Conservation (phyloP, 2,888 invertebrate species). For the Nomada fucata region DNA sequence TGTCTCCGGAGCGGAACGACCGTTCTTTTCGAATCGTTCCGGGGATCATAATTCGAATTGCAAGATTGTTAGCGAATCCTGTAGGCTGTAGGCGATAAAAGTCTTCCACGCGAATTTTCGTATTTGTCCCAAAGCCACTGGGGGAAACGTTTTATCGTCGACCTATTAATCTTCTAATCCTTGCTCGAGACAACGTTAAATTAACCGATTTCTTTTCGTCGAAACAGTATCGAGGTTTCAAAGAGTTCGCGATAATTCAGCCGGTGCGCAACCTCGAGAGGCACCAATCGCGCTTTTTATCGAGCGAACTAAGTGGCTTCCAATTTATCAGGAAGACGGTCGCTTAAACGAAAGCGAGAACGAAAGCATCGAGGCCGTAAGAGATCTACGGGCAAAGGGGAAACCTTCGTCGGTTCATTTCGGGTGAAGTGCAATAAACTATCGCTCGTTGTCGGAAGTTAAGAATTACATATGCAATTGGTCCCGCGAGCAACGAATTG, state of each 20-base stretch:
- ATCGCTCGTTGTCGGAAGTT: constrained; percentile 1
- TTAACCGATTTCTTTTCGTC: too few relatives aligned
- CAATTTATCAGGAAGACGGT: neutral
- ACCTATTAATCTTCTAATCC: too few relatives aligned
- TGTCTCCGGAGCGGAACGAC: too few relatives aligned
- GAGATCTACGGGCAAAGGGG: neutral
- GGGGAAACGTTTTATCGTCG: too few relatives aligned
- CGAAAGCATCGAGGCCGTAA: neutral
- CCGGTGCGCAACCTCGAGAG: neutral
- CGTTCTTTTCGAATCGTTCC: too few relatives aligned
- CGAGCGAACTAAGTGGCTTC: neutral
- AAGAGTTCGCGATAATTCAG: constrained; percentile 29
- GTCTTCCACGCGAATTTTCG: too few relatives aligned
- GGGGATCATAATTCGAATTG: too few relatives aligned
- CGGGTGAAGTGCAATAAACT: constrained; percentile 20
- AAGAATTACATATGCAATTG: constrained; percentile 16
- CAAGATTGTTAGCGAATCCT: too few relatives aligned
- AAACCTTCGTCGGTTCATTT: neutral
- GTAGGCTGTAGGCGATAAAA: too few relatives aligned
- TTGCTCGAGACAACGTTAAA: too few relatives aligned
- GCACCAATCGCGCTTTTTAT: constrained; percentile 30
- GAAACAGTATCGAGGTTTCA: neutral
- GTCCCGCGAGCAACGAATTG: constrained; percentile 13
- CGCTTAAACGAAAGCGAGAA: neutral
- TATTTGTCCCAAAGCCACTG: too few relatives aligned